Evolutionary conservation across 2,888 invertebrate species (phyloP).

Genomic region (Psylliodes chrysocephalus): DNA sequence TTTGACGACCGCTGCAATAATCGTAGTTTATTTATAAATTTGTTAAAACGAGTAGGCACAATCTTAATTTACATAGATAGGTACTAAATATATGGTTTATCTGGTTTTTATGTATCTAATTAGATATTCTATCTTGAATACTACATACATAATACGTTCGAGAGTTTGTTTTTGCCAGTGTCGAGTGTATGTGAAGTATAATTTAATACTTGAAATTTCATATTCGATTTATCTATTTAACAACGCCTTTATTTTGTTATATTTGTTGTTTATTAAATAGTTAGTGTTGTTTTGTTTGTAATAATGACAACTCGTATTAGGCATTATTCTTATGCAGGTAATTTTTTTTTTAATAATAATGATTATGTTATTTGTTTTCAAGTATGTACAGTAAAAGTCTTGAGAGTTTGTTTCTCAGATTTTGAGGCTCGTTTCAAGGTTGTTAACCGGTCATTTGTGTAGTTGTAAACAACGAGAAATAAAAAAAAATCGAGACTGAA

Average conservation of each 20-base stretch:
- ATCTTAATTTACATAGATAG: conserved; percentile 8
- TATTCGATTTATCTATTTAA: too few relatives aligned
- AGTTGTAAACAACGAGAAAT: too few relatives aligned
- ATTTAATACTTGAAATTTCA: not conserved
- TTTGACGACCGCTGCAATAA: too few relatives aligned
- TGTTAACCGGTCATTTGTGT: too few relatives aligned
- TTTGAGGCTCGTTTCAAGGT: too few relatives aligned
- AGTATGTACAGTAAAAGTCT: too few relatives aligned
- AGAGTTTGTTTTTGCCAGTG: not conserved
- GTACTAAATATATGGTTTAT: conserved; percentile 4
- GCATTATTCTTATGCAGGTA: conserved; percentile 11
- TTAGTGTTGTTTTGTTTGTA: too few relatives aligned
- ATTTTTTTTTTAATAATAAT: not conserved
- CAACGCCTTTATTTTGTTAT: too few relatives aligned
- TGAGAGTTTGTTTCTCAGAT: too few relatives aligned
- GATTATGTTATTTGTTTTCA: too few relatives aligned
- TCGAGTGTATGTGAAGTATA: conserved; percentile 1
- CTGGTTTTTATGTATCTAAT: not conserved
- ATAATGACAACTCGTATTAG: not conserved
- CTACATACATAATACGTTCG: not conserved
- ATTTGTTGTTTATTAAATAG: too few relatives aligned
- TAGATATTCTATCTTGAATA: conserved; percentile 1
- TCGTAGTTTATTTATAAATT: not conserved
- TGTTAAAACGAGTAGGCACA: not conserved
- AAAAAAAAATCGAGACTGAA: too few relatives aligned